Evolutionary conservation across 92 coral and sea anemone species (phyloP), one percentile per base, ranked within the genome.

Genomic region (Plumapathes pennacea): DNA sequence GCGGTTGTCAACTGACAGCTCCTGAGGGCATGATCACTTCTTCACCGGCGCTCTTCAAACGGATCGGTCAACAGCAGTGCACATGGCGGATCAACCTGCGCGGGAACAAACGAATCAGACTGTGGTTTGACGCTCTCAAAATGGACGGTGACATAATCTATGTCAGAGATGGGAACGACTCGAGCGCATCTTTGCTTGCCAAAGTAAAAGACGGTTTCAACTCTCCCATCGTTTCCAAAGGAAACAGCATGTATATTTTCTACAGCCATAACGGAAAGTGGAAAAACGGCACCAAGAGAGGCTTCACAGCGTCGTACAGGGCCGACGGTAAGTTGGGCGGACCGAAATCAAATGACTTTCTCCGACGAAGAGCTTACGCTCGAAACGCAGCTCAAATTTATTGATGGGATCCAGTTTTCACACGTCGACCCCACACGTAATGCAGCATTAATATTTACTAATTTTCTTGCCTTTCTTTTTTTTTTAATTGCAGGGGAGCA

Each of bases 11-110:
- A n/a, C 71, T 94, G 41, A 80, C 80, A 8, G 78, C 66, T 7
- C 56, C 87, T 2, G 88, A 72, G 43, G 99, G 95, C 25, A 94
- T 86, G 82, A 84, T 94, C 25, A 68, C 96, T 14, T 88, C 96
- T 31, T 89, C 99, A 13, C 91, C 90, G 13, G 80, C 70, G 54
- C 84, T 85, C 36, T 81, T 84, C 55, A 20, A 74, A 9, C 71
- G 65, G 20, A 79, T 45, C 12, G 80, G 82, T 11, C 67, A 49
- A 10, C 65, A 84, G 12, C 73, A 48, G 46, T 94, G 99, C 36
- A 77, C 76, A 1, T 94, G 99, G 99, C 54, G 77, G 25, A 88
- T 94, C 15, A 80, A 60, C 31, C 54, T 94, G 8, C 52, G 67
- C 13, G 63, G 34, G 17, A 45, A 64, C 43, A 69, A 33, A 26